Evolutionary conservation across 2,888 invertebrate genomes (phyloP).

Genomic region (Agrotis puta): DNA sequence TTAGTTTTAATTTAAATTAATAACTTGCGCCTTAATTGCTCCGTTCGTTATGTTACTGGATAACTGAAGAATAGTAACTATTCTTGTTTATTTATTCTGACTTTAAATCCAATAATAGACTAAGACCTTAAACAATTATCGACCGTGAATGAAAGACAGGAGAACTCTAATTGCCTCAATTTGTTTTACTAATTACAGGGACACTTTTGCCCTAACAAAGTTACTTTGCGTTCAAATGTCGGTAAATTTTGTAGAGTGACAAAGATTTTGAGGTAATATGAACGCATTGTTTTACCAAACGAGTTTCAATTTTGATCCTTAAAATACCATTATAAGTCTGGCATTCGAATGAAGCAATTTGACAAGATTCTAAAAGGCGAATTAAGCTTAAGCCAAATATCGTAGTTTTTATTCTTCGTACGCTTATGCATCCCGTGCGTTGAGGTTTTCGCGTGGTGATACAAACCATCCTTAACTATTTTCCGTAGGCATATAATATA

Average conservation of each 20-base stretch:
- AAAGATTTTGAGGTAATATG: slow-evolving; percentile 29
- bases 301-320: slow-evolving; percentile 13
- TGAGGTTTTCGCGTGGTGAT: not conserved
- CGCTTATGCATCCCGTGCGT: not conserved
- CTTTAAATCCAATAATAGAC: slow-evolving; percentile 14
- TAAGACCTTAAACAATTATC: slow-evolving; percentile 54
- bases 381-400: slow-evolving; percentile 25
- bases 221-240: slow-evolving; percentile 57
- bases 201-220: slow-evolving; percentile 55
- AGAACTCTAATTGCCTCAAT: slow-evolving; percentile 74
- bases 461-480: slow-evolving; percentile 1
- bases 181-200: slow-evolving; percentile 77
- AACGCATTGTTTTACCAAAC: slow-evolving; percentile 16
- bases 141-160: slow-evolving; percentile 53
- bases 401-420: slow-evolving; percentile 10
- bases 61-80: slow-evolving; percentile 2
- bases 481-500: slow-evolving; percentile 11
- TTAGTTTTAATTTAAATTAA: too few species aligned
- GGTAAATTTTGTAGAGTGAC: slow-evolving; percentile 56
- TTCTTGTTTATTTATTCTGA: not conserved
- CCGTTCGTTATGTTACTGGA: slow-evolving; percentile 8
- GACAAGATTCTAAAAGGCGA: not conserved
- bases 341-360: not conserved
- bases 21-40: slow-evolving; percentile 24
- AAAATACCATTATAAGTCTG: slow-evolving; percentile 16